Evolutionary conservation across 2,888 invertebrate species (phyloP).

Genomic region (Patella caerulea): DNA sequence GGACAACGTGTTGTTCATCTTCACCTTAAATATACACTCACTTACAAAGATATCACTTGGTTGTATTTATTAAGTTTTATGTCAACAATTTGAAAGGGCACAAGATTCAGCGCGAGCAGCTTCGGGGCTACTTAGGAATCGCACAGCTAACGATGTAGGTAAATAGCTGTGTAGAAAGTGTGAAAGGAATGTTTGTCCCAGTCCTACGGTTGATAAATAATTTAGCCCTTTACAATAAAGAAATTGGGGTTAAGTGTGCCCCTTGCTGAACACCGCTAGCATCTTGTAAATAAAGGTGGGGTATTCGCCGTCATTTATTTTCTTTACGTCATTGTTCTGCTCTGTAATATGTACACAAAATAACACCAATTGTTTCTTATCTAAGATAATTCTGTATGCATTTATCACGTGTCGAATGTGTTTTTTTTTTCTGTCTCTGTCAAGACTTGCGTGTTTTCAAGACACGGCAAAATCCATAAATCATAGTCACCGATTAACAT

Average conservation of each 20-base stretch:
- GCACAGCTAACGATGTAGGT: constrained; percentile 7
- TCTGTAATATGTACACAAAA: no score
- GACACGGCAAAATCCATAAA: no score
- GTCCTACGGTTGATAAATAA: constrained; percentile 5
- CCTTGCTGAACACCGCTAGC: constrained; percentile 5
- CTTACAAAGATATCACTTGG: constrained; percentile 7
- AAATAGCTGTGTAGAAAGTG: constrained; percentile 7
- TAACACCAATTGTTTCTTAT: no score
- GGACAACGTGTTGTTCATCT: not conserved
- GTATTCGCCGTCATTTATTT: not conserved
- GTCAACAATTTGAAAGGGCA: not conserved
- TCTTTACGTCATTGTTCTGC: not conserved
- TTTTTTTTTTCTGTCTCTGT: no score
- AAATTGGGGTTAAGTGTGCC: constrained; percentile 5
- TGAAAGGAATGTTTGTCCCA: constrained; percentile 5
- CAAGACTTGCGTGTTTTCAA: no score
- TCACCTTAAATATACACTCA: not conserved
- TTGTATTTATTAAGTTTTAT: not conserved
- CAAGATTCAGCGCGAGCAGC: not conserved
- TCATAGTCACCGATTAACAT: no score
- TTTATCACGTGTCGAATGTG: no score
- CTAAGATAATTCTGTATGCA: no score
- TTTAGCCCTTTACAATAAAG: not conserved
- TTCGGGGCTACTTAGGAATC: constrained; percentile 4
- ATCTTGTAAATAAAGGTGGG: constrained; percentile 1